Base-by-base conservation (phyloP, 1,140 invertebrate species). In the Lethocerus indicus region DNA sequence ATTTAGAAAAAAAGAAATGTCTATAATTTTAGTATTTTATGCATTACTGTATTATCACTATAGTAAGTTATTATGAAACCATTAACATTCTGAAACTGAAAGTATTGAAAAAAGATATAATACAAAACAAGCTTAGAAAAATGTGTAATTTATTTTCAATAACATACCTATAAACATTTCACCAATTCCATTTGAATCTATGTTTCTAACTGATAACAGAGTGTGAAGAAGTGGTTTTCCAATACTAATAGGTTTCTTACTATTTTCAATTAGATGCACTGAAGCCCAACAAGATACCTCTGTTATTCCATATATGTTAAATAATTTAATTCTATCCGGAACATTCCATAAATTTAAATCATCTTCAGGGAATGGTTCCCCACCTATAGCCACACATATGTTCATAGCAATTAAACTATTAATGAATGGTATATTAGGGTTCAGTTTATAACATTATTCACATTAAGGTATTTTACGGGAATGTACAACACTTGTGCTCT, bases 261-360 rank as follows among this genome's bases (percentile, higher is more conserved):
- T 53, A 1, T 67, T 54, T 45, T 69, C 54, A 1, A 84, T 61
- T 66, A 75, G 64, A 43, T 70, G 64, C 35, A 74, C 68, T 57
- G 75, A 76, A 1, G 84, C 77, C 86, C 85, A 89, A 62, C 82
- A 85, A 4, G 84, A 87, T 42, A 88, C 71, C 67, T 89, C 85
- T 28, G 83, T 87, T 18, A 85, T 76, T 46, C 86, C 85, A 72
- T 88, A 89, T 44, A 87, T 62, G 63, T 82, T 86, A 62, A 72
- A 84, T 46, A 87, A 64, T 59, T 59, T 67, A n/a, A 75, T 78
- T 50, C 58, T 62, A 61, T 71, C 77, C 2, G 62, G 53, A 21
- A 54, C 29, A 57, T 68, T 56, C 61, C 67, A 74, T 50, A 72
- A 68, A 45, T 65, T 62, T 29, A 55, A 32, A 29, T 53, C 46